A percentile compares a stretch with the other conserved stretches of the same genome.
Conservation (phyloP, 2,797 vertebrate species). For the Molossus alvarezi region DNA sequence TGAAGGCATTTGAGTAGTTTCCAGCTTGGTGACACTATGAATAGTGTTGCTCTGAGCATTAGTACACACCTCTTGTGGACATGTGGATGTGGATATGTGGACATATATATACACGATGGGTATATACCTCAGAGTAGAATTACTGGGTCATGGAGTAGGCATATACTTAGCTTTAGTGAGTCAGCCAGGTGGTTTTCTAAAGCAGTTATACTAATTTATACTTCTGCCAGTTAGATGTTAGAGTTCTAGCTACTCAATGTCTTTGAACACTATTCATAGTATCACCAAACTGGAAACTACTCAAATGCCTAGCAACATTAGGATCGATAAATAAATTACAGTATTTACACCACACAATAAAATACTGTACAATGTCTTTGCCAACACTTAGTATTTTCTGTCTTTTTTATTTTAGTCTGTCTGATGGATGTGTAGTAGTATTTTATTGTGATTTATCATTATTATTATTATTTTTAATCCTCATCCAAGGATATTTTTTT, state of each 20-base stretch:
- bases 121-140: background rate
- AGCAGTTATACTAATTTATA: background rate
- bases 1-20: background rate
- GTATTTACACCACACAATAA: too few relatives aligned
- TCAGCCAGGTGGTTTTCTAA: background rate
- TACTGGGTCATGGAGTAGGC: background rate
- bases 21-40: background rate
- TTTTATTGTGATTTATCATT: background rate
- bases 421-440: background rate
- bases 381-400: background rate
- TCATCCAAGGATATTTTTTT: too few relatives aligned
- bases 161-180: background rate
- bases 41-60: background rate
- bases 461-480: too few relatives aligned
- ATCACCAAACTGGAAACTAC: too few relatives aligned
- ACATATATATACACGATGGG: too few relatives aligned
- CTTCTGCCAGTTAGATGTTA: background rate
- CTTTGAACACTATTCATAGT: background rate
- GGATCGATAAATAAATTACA: too few relatives aligned
- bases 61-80: background rate
- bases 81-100: too few relatives aligned
- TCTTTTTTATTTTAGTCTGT: background rate
- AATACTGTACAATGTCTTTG: background rate
- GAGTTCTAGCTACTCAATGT: background rate
- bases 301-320: too few relatives aligned